Evolutionary conservation across 2,888 invertebrate species (phyloP).

Genomic region (Urechis unicinctus): DNA sequence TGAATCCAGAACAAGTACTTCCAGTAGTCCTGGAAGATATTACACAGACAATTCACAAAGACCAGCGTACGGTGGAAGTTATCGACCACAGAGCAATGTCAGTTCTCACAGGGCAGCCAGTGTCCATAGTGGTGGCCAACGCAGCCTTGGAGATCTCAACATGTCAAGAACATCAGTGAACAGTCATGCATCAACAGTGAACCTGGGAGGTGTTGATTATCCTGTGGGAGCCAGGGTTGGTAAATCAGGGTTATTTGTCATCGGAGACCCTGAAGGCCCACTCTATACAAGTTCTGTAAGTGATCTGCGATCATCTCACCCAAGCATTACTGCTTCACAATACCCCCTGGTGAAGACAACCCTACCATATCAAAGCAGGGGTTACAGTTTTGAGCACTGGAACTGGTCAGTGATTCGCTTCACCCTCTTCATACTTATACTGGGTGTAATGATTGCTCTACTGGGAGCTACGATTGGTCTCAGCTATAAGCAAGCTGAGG

Average conservation of each 20-base stretch:
- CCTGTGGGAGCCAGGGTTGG: conserved; percentile 12
- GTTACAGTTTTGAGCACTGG: conserved; percentile 15
- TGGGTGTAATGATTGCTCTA: conserved; percentile 9
- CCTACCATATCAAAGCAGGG: not conserved
- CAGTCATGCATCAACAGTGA: conserved; percentile 7
- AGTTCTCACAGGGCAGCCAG: too few relatives aligned
- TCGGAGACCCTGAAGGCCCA: conserved; percentile 8
- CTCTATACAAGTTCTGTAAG: not conserved
- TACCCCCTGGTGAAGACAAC: not conserved
- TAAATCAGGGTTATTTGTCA: conserved; percentile 13
- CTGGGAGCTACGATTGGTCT: conserved; percentile 10
- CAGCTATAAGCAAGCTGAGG: not conserved
- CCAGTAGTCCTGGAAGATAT: too few relatives aligned
- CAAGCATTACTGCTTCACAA: not conserved
- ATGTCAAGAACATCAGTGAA: not conserved
- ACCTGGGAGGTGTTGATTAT: conserved; percentile 11
- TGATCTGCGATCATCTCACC: not conserved
- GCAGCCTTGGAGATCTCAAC: too few relatives aligned
- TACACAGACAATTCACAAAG: too few relatives aligned
- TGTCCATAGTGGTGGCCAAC: too few relatives aligned
- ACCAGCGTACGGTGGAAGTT: too few relatives aligned
- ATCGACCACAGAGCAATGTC: too few relatives aligned
- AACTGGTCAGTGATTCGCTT: conserved; percentile 14
- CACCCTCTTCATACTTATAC: conserved; percentile 2
- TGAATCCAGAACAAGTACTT: too few relatives aligned